Percentiles rank a stretch among this genome's conserved stretches.
Conservation (phyloP, 2,797 vertebrate species). For the Phataginus tetradactyla region DNA sequence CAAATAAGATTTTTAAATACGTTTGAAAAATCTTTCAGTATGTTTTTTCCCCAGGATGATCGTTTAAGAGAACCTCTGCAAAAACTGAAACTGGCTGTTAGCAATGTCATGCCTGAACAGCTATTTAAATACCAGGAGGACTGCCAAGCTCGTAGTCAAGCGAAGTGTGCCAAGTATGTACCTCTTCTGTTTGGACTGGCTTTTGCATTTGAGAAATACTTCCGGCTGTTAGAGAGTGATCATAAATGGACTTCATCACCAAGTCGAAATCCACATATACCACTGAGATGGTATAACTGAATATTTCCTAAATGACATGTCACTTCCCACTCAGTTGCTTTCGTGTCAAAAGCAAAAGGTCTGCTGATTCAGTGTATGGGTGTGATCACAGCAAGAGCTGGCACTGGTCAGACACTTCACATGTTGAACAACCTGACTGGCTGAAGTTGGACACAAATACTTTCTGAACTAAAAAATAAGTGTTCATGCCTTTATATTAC, state of each 20-base stretch:
- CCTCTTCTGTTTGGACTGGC: slow-evolving; percentile 33
- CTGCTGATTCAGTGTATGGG: background rate
- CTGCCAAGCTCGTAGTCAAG: slow-evolving; percentile 92
- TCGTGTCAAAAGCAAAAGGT: background rate
- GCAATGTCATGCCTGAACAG: slow-evolving; percentile 97
- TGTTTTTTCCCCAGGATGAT: slow-evolving; percentile 91
- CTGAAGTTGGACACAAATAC: background rate
- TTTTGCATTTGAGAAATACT: background rate
- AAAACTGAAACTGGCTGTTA: slow-evolving; percentile 96
- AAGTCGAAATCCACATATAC: background rate
- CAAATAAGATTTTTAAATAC: slow-evolving; percentile 45
- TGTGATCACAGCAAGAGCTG: background rate
- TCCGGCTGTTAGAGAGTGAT: background rate
- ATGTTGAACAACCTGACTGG: background rate
- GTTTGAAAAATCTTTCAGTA: slow-evolving; percentile 29
- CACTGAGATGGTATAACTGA: background rate
- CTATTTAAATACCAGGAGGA: slow-evolving; percentile 97
- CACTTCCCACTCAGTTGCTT: background rate
- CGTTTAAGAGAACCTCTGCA: slow-evolving; percentile 94
- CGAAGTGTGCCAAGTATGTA: slow-evolving; percentile 95
- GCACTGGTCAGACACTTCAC: background rate
- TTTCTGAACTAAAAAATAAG: slow-evolving; percentile 1
- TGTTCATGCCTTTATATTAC: background rate
- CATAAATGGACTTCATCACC: background rate
- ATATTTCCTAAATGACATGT: background rate